Evolutionary conservation across 1,140 invertebrate species (phyloP), one percentile per base, ranked within the genome.

Genomic region (Plutomurus gul): DNA sequence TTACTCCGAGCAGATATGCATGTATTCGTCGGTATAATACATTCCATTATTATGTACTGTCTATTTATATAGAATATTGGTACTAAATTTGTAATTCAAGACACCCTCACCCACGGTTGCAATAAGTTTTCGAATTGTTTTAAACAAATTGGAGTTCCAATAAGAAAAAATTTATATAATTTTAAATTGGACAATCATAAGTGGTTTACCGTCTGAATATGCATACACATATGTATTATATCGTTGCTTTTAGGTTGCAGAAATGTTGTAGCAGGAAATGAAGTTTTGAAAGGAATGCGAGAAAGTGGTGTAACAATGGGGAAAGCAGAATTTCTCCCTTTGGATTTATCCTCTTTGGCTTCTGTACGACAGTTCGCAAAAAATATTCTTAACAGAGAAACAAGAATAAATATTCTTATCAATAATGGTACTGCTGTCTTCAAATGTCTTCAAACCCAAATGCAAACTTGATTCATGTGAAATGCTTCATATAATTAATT

Each of bases 1-100:
- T 87, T 97, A n/a, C 85, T 96, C 25, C 87, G 92, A 84, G 92
- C 92, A 85, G 92, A 95, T 81, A 92, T 95, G 88, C 91, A 91
- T 85, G 93, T 97, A 46, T 89, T 97, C 78, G 92, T 97, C 85
- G 56, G 56, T n/a, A n/a, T 60, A 33, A 33, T 4, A 33, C 5
- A 30, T 4, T 8, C 11, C 11, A 43, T 43, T 43, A 43, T 43
- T 43, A 43, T 3, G 2, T 43, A 43, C 7, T 3, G 39, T 43
- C n/a, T n/a, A n/a, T n/a, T n/a, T n/a, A n/a, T n/a, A n/a, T n/a
- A n/a, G n/a, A n/a, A n/a, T n/a, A n/a, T n/a, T n/a, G n/a, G n/a
- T n/a, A n/a, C n/a, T n/a, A n/a, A n/a, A n/a, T n/a, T n/a, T n/a
- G n/a, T n/a, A n/a, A n/a, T n/a, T n/a, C n/a, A n/a, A n/a, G n/a